Evolutionary conservation across 2,113 vertebrate genomes (phyloP).

Genomic region (Alces alces): DNA sequence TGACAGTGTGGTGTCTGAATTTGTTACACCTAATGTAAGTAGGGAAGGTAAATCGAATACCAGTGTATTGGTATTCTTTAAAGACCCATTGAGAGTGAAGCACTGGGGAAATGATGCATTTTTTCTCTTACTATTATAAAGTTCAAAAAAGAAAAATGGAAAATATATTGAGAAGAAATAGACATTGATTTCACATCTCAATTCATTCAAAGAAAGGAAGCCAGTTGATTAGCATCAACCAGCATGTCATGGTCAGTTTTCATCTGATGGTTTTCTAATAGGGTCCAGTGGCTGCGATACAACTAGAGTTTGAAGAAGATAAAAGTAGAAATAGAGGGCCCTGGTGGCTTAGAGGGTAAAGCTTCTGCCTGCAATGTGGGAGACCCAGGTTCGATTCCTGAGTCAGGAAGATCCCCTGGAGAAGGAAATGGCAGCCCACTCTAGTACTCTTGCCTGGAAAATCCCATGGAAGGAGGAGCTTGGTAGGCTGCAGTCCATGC

Average conservation of each 20-base stretch:
- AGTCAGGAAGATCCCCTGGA: neutral
- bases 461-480: neutral
- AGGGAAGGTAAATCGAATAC: neutral
- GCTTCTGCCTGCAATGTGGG: neutral
- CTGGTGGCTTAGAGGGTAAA: neutral
- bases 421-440: neutral
- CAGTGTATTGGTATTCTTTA: neutral
- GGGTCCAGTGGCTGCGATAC: neutral
- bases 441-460: neutral
- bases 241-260: neutral
- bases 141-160: neutral
- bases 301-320: neutral
- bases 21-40: neutral
- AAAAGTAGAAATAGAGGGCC: neutral
- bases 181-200: neutral
- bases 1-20: neutral
- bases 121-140: neutral
- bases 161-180: neutral
- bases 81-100: neutral
- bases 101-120: neutral
- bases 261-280: neutral
- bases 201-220: neutral
- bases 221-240: neutral
- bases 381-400: fast-evolving
- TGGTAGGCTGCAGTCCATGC: neutral